phyloP scores from a whole-genome alignment of 2,113 vertebrate genomes.

The Anhinga anhinga region DNA sequence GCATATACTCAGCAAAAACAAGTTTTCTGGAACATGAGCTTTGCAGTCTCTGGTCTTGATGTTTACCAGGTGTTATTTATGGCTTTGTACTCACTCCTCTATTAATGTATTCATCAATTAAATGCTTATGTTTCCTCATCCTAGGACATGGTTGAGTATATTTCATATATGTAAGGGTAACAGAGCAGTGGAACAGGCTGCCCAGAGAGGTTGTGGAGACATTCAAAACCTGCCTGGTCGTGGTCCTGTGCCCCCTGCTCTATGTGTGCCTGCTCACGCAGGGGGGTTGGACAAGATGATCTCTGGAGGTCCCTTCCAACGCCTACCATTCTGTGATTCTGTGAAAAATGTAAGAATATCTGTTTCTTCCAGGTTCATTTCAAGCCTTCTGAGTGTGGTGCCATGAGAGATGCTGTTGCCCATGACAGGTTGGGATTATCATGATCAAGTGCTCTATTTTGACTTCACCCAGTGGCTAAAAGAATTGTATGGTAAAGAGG shows the following conservation, averaged over 20 bases:
- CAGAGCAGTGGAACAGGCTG: too few relatives aligned
- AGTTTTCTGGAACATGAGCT: background rate
- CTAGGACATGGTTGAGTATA: background rate
- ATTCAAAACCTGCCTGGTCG: too few relatives aligned
- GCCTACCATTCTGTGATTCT: too few relatives aligned
- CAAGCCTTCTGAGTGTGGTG: conserved; percentile 32
- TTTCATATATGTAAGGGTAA: background rate
- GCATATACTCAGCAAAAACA: background rate
- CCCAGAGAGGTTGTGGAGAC: too few relatives aligned
- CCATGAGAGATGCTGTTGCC: conserved; percentile 66
- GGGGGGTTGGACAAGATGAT: too few relatives aligned
- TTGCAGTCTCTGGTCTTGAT: background rate
- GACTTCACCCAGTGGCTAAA: conserved; percentile 62
- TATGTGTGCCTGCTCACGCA: too few relatives aligned
- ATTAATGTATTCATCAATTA: background rate
- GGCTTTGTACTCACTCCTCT: background rate
- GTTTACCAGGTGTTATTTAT: background rate
- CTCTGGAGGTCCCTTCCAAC: too few relatives aligned
- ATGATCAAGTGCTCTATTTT: conserved; percentile 67
- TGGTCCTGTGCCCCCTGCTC: too few relatives aligned
- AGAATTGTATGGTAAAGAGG: conserved; percentile 41
- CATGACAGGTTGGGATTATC: conserved; percentile 67
- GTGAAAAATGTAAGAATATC: conserved; percentile 27
- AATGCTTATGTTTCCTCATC: background rate
- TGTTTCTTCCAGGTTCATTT: conserved; percentile 69